These are phyloP conservation scores for Goniozus legneri DNA, from an alignment of 1,140 invertebrate species.

Conservation along the genomic window DNA sequence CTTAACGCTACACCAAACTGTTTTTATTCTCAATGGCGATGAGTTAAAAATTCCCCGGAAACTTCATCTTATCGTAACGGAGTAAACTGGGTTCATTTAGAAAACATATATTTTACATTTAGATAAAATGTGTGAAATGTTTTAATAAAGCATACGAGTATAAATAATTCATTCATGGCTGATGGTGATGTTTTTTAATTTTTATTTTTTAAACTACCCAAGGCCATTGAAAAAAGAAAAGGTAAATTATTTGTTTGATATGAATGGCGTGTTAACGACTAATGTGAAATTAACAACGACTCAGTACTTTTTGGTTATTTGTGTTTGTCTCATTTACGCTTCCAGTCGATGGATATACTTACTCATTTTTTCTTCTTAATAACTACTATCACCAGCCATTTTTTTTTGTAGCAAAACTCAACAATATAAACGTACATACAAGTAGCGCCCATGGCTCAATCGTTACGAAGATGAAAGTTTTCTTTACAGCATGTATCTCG, in stretches of 20 bases:
- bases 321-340: conserved; percentile 36
- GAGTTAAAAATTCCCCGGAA: conserved; percentile 4
- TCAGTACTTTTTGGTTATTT: conserved; percentile 33
- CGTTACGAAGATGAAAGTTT: not conserved
- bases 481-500: no score
- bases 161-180: conserved; percentile 38
- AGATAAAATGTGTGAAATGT: conserved; percentile 42
- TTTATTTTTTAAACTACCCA: conserved; percentile 1
- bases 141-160: conserved; percentile 44
- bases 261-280: conserved; percentile 44
- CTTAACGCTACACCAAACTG: conserved; percentile 19
- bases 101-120: conserved; percentile 14
- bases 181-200: conserved; percentile 37
- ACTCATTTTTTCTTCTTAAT: conserved; percentile 14
- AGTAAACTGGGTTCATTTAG: conserved; percentile 10
- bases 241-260: conserved; percentile 38
- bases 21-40: not conserved
- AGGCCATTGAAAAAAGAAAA: conserved; percentile 26
- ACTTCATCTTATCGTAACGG: conserved; percentile 3
- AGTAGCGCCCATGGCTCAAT: no score
- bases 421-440: not conserved
- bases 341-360: conserved; percentile 22
- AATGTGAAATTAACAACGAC: conserved; percentile 36
- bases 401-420: conserved; percentile 27
- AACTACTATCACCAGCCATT: conserved; percentile 45